These are phyloP conservation scores for Macrotis lagotis DNA, from an alignment of 2,113 vertebrate species.

Conservation along the genomic window DNA sequence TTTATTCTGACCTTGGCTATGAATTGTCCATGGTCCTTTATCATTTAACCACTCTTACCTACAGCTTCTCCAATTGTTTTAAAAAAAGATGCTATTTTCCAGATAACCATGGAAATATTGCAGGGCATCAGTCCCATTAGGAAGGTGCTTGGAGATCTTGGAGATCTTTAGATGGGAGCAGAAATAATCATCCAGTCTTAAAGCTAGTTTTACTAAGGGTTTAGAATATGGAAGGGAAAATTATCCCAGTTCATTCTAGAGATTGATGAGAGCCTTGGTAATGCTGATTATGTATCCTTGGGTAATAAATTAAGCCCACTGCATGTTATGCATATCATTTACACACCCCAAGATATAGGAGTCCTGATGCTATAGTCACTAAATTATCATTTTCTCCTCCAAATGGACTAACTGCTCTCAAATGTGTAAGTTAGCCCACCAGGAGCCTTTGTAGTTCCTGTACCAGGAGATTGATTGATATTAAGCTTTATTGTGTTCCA, in stretches of 20 bases:
- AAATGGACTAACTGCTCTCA: constrained; percentile 21
- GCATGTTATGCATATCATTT: constrained; percentile 52
- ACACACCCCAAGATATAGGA: constrained; percentile 2
- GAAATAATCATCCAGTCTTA: constrained; percentile 42
- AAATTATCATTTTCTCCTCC: constrained; percentile 3
- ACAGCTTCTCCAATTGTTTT: background rate
- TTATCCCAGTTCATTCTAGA: constrained; percentile 56
- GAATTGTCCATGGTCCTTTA: background rate
- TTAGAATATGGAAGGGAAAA: constrained; percentile 52
- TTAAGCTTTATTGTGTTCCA: constrained; percentile 25
- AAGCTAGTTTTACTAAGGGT: background rate
- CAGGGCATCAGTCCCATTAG: constrained; percentile 43
- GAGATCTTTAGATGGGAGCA: constrained; percentile 22
- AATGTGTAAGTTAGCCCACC: background rate
- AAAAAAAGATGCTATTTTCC: constrained; percentile 38
- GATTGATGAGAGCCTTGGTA: constrained; percentile 49
- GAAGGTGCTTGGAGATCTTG: constrained; percentile 37
- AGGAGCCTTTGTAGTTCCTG: constrained; percentile 4
- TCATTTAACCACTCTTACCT: constrained; percentile 19
- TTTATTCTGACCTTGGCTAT: background rate
- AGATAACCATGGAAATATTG: constrained; percentile 10
- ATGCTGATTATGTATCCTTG: constrained; percentile 56
- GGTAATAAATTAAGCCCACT: constrained; percentile 61
- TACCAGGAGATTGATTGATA: constrained; percentile 26
- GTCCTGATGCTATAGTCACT: constrained; percentile 24